These are phyloP conservation scores for Aleiodes alternator DNA, from an alignment of 2,888 invertebrate species.

Conservation along the genomic window DNA sequence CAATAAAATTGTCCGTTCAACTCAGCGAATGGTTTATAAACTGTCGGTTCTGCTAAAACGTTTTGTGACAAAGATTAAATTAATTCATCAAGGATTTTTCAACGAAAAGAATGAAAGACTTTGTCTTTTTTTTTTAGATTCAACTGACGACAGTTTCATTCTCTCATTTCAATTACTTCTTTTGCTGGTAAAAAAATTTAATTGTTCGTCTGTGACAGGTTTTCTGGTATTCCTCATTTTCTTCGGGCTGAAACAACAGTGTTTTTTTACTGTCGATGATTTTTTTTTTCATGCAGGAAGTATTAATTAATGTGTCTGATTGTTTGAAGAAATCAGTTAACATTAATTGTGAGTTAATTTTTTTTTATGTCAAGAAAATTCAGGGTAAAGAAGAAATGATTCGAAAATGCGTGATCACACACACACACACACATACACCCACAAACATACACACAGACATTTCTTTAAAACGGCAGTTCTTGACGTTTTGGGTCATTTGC, in stretches of 20 bases:
- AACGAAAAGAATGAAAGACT: constrained; percentile 21
- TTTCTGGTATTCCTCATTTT: constrained; percentile 48
- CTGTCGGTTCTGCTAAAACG: constrained; percentile 32
- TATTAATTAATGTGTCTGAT: not conserved
- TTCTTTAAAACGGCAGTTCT: too few relatives aligned
- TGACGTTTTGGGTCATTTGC: too few relatives aligned
- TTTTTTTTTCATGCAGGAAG: constrained; percentile 40
- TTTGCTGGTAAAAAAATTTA: constrained; percentile 21
- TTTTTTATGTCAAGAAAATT: too few relatives aligned
- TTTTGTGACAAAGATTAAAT: constrained; percentile 49
- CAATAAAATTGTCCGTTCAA: too few relatives aligned
- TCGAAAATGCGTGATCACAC: too few relatives aligned
- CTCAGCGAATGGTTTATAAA: constrained; percentile 14
- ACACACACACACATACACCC: too few relatives aligned
- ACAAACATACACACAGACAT: too few relatives aligned
- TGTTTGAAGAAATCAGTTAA: not conserved
- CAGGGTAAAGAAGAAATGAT: too few relatives aligned
- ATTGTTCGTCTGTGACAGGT: constrained; percentile 30
- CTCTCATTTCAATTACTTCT: constrained; percentile 38
- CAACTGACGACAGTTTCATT: too few relatives aligned
- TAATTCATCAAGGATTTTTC: constrained; percentile 39
- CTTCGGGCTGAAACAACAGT: constrained; percentile 40
- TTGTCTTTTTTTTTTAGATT: too few relatives aligned
- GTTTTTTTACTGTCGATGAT: constrained; percentile 49
- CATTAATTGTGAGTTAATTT: too few relatives aligned